Conservation (phyloP, 2,888 invertebrate species). For the Stenchaetothrips biformis region DNA sequence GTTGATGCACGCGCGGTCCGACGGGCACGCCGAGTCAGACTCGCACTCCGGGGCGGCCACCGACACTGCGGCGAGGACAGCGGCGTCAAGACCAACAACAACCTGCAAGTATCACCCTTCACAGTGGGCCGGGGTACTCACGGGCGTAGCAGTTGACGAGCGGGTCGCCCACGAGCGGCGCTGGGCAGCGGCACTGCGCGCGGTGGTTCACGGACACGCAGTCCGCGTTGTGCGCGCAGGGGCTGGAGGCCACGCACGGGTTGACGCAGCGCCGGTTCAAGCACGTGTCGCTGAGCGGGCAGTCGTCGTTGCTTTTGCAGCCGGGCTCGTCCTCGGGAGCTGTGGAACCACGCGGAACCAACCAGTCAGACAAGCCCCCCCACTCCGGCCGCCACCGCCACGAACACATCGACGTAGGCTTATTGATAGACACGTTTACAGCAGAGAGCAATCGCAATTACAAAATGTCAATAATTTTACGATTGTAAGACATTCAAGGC, state of each 20-base stretch:
- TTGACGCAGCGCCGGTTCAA: constrained; percentile 68
- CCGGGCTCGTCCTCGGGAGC: constrained; percentile 52
- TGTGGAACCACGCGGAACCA: background rate
- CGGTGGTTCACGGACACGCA: constrained; percentile 72
- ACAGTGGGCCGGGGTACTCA: constrained; percentile 39
- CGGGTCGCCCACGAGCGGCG: constrained; percentile 73
- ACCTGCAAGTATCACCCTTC: background rate
- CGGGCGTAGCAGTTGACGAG: constrained; percentile 65
- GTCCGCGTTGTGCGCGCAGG: constrained; percentile 73
- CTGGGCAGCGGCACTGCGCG: constrained; percentile 70
- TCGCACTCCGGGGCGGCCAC: constrained; percentile 60
- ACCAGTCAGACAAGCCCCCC: background rate
- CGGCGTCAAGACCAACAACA: background rate
- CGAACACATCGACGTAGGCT: background rate
- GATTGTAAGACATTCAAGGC: too few species aligned
- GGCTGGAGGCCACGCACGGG: constrained; percentile 63
- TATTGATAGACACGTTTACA: too few species aligned
- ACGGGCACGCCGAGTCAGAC: constrained; percentile 68
- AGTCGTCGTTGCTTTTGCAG: constrained; percentile 68
- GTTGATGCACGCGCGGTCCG: constrained; percentile 73
- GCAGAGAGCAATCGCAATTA: too few species aligned
- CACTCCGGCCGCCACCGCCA: background rate
- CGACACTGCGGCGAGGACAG: constrained; percentile 33
- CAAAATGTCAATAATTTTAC: too few species aligned
- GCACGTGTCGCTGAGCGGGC: constrained; percentile 66